Evolutionary conservation across 2,888 invertebrate genomes (phyloP).

Genomic region (Polyommatus iphigenia): DNA sequence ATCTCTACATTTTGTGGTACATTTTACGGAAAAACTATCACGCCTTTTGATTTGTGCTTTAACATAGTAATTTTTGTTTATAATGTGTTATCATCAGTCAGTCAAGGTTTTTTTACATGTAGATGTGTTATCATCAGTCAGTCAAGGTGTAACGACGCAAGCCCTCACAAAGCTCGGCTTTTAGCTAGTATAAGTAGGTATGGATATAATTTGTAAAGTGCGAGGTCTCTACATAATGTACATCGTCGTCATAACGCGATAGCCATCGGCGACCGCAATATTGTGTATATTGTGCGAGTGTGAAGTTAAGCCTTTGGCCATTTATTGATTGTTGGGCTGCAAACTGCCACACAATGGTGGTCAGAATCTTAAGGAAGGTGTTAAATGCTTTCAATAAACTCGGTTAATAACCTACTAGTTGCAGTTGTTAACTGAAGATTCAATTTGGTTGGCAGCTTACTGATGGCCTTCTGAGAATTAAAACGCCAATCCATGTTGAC

Average conservation of each 20-base stretch:
- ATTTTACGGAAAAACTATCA: no score
- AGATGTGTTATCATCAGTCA: no score
- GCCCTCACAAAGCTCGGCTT: no score
- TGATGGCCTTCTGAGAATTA: neutral
- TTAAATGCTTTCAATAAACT: slow-evolving; percentile 44
- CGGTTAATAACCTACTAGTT: neutral
- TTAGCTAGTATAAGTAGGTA: no score
- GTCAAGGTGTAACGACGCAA: no score
- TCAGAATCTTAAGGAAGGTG: slow-evolving; percentile 48
- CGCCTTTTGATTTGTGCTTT: no score
- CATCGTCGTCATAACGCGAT: neutral
- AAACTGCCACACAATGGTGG: neutral
- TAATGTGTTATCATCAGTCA: no score
- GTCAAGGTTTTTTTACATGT: no score
- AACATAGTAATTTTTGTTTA: no score
- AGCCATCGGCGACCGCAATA: neutral
- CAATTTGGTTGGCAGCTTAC: neutral
- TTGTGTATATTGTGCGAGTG: neutral
- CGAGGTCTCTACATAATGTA: neutral
- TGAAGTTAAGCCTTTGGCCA: neutral
- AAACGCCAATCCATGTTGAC: neutral
- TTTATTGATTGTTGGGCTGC: slow-evolving; percentile 4
- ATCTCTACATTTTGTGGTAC: no score
- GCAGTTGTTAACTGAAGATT: neutral
- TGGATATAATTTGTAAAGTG: neutral